A percentile compares a stretch with the other conserved stretches of the same genome.
Conservation (phyloP, 2,113 vertebrate genomes). For the Pelusios castaneus region DNA sequence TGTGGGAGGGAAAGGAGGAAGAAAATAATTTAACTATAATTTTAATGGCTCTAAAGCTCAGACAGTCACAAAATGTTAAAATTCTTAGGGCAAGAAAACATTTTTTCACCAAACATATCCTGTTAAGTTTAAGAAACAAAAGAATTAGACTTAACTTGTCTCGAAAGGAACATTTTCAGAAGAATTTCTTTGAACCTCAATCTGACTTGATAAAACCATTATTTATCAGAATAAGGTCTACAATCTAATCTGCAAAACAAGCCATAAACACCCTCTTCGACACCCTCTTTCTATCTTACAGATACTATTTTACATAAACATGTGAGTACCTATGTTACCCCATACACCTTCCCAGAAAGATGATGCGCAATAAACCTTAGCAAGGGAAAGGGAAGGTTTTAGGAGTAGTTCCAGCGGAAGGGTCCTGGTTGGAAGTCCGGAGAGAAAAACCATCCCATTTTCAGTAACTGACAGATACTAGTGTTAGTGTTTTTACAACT, state of each 20-base stretch:
- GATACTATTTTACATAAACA: not conserved
- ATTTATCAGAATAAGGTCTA: too few species aligned
- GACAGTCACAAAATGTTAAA: too few species aligned
- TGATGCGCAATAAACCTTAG: not conserved
- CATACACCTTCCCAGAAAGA: not conserved
- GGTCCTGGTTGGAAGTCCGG: not conserved
- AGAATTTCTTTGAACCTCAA: too few species aligned
- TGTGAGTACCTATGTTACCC: not conserved
- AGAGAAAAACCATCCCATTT: not conserved
- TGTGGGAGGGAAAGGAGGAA: not conserved
- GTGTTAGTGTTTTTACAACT: not conserved
- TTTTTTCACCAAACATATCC: too few species aligned
- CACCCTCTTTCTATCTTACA: not conserved
- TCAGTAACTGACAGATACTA: fast-evolving
- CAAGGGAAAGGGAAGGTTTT: not conserved
- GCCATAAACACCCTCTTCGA: not conserved
- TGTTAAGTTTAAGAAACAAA: too few species aligned
- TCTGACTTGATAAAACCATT: not conserved
- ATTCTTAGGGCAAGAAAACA: too few species aligned
- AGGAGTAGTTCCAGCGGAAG: not conserved
- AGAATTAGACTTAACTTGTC: too few species aligned
- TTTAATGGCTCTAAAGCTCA: too few species aligned
- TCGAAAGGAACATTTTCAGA: too few species aligned
- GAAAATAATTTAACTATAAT: not conserved
- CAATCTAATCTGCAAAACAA: not conserved